Evolutionary conservation across 2,113 vertebrate genomes (phyloP).

Genomic region (Platysteira castanea): DNA sequence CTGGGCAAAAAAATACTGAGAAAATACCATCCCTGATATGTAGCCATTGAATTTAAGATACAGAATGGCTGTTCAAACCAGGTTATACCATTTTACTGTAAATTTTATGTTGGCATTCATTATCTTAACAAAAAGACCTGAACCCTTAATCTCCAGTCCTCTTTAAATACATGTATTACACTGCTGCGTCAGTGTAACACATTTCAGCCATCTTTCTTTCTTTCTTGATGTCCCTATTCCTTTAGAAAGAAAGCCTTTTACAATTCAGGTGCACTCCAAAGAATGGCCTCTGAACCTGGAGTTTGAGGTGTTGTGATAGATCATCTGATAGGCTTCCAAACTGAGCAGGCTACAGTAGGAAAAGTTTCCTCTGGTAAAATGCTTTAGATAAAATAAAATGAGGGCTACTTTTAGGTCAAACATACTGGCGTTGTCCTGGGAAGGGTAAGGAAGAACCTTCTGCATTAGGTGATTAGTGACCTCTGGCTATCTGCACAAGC

Average conservation of each 20-base stretch:
- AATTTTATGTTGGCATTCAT: neutral
- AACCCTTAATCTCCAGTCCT: neutral
- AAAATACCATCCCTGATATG: neutral
- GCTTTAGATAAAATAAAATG: neutral
- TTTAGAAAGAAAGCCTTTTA: neutral
- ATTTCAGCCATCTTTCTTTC: neutral
- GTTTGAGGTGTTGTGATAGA: neutral
- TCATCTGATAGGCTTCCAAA: neutral
- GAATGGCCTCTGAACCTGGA: neutral
- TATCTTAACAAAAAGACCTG: neutral
- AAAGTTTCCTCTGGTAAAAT: neutral
- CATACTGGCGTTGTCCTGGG: neutral
- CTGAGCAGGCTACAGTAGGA: neutral
- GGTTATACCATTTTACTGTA: neutral
- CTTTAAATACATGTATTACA: neutral
- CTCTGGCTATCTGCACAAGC: neutral
- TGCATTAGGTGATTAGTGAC: neutral
- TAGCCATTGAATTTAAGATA: neutral
- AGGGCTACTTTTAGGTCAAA: neutral
- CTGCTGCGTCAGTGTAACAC: neutral
- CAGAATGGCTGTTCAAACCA: neutral
- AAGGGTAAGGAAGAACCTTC: neutral
- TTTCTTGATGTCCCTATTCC: neutral
- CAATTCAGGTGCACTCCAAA: neutral
- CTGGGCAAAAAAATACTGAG: neutral